These are phyloP conservation scores for Allolobophora icterica DNA, from an alignment of 2,888 invertebrate species.

Conservation along the genomic window DNA sequence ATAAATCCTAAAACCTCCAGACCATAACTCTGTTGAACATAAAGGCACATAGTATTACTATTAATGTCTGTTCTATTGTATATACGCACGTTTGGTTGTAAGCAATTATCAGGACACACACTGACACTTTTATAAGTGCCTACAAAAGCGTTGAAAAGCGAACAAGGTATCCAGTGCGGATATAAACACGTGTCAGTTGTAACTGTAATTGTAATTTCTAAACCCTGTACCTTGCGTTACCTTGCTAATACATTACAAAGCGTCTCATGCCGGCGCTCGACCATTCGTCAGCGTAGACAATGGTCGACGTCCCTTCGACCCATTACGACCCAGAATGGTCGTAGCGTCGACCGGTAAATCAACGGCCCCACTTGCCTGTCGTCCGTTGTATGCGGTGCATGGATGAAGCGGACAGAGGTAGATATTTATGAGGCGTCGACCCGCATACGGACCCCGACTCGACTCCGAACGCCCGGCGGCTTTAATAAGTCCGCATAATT, in stretches of 20 bases:
- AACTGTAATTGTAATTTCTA: neutral
- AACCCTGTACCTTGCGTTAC: neutral
- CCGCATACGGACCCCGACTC: constrained; percentile 7
- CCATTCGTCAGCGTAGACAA: neutral
- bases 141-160: too few relatives aligned
- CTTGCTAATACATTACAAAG: neutral
- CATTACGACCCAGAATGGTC: neutral
- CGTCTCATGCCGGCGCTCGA: too few relatives aligned
- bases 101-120: too few relatives aligned
- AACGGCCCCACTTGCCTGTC: neutral
- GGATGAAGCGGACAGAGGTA: neutral
- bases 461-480: neutral
- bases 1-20: too few relatives aligned
- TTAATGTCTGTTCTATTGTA: too few relatives aligned
- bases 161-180: too few relatives aligned
- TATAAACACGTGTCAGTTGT: neutral
- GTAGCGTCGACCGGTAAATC: neutral
- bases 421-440: constrained; percentile 3
- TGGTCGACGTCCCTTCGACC: neutral
- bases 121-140: too few relatives aligned
- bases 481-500: constrained; percentile 17
- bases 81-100: too few relatives aligned
- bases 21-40: too few relatives aligned
- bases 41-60: too few relatives aligned
- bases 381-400: neutral